These are phyloP conservation scores for Cyclina sinensis DNA, from an alignment of 1,140 invertebrate species.

Conservation along the genomic window DNA sequence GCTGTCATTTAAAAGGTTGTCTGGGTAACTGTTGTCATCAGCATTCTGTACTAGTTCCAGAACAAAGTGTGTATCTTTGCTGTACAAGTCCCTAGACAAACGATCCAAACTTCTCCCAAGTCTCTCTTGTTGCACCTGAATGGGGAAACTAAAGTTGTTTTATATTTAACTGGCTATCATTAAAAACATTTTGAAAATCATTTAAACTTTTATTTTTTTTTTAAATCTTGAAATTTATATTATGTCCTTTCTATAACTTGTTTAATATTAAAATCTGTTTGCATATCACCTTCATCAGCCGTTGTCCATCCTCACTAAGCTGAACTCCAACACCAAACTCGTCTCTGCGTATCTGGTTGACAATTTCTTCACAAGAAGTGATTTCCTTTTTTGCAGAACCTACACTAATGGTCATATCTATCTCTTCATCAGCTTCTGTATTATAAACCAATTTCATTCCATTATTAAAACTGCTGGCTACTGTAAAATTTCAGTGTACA, in stretches of 20 bases:
- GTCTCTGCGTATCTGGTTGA: slow-evolving; percentile 80
- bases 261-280: not conserved
- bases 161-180: no score
- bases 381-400: slow-evolving; percentile 60
- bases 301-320: slow-evolving; percentile 82
- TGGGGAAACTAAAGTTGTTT: not conserved
- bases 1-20: slow-evolving; percentile 53
- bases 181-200: no score
- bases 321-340: slow-evolving; percentile 84
- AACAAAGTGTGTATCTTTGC: slow-evolving; percentile 87
- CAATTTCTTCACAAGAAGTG: slow-evolving; percentile 71
- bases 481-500: no score
- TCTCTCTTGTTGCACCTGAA: slow-evolving; percentile 80
- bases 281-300: slow-evolving; percentile 79
- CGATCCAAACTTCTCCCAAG: slow-evolving; percentile 84
- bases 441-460: no score
- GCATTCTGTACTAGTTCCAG: slow-evolving; percentile 86
- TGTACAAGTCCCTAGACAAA: slow-evolving; percentile 86
- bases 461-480: no score
- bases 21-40: slow-evolving; percentile 86
- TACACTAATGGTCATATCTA: slow-evolving; percentile 42
- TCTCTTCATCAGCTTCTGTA: slow-evolving; percentile 38
- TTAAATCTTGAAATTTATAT: no score
- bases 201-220: no score
- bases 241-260: no score